Conservation (phyloP, 2,888 invertebrate genomes). For the Craniophora ligustri region DNA sequence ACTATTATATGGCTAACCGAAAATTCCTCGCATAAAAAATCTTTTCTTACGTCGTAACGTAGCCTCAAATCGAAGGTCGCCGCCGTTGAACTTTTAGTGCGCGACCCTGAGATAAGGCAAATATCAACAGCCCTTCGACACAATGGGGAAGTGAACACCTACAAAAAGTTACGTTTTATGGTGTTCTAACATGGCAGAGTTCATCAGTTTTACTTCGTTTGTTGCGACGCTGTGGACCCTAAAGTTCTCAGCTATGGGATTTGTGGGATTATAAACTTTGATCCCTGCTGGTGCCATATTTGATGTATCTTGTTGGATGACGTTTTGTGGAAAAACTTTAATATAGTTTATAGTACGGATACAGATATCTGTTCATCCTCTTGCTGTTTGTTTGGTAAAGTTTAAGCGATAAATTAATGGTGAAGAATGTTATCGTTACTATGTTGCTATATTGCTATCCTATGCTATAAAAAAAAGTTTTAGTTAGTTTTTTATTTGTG, state of each 20-base stretch:
- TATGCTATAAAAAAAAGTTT: no score
- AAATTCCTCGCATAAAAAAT: background rate
- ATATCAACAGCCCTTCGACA: constrained; percentile 15
- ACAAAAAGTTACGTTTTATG: constrained; percentile 47
- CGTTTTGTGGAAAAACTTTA: constrained; percentile 20
- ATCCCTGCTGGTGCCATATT: constrained; percentile 19
- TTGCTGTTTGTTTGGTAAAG: background rate
- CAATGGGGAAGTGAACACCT: constrained; percentile 26
- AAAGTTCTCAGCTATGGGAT: constrained; percentile 45
- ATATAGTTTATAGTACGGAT: background rate
- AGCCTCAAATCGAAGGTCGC: constrained; percentile 23
- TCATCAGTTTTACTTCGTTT: constrained; percentile 50
- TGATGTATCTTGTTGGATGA: constrained; percentile 14
- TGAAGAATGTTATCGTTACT: no score
- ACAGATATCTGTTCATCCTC: background rate
- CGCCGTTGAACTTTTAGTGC: constrained; percentile 31
- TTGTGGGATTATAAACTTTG: constrained; percentile 43
- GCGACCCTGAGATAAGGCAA: constrained; percentile 26
- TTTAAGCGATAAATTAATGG: background rate
- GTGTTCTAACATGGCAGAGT: constrained; percentile 19
- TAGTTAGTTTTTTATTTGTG: no score
- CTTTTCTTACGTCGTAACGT: constrained; percentile 12
- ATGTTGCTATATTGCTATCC: no score
- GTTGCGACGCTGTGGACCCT: constrained; percentile 20
- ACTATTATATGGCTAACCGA: background rate